phyloP scores from a whole-genome alignment of 2,113 vertebrate species.

The Ageneiosus marmoratus region DNA sequence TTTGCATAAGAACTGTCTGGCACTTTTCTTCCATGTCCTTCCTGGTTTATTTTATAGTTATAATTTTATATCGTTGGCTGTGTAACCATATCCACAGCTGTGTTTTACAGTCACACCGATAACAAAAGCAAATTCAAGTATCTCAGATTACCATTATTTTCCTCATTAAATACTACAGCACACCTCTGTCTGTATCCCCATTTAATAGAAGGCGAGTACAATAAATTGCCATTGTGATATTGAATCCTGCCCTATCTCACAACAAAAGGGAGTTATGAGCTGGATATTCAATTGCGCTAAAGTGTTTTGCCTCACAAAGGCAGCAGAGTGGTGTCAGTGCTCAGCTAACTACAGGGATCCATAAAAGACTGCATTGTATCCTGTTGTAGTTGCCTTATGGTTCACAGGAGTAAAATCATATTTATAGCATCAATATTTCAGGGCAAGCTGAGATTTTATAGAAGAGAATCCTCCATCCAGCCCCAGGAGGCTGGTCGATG shows the following conservation, averaged over 20 bases:
- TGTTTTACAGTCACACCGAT: neutral
- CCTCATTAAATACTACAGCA: neutral
- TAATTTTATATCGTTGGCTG: neutral
- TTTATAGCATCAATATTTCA: conserved; percentile 56
- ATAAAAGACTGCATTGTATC: neutral
- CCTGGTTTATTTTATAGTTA: neutral
- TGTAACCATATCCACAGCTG: conserved; percentile 2
- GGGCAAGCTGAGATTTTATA: conserved; percentile 46
- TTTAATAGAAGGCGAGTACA: neutral
- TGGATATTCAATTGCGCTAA: conserved; percentile 16
- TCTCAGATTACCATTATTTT: neutral
- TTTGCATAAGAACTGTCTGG: neutral
- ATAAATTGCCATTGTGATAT: conserved; percentile 18
- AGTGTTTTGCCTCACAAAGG: conserved; percentile 8
- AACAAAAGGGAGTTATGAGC: conserved; percentile 17
- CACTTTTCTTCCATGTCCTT: neutral
- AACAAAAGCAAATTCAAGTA: neutral
- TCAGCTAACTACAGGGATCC: neutral
- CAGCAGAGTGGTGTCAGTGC: neutral
- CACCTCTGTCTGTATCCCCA: neutral
- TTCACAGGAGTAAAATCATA: conserved; percentile 38
- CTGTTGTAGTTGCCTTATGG: conserved; percentile 1
- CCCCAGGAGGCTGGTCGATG: conserved; percentile 26
- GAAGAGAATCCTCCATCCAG: conserved; percentile 33
- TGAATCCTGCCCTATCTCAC: neutral